Conservation (phyloP, 2,113 vertebrate genomes). For the Leucoraja erinaceus region DNA sequence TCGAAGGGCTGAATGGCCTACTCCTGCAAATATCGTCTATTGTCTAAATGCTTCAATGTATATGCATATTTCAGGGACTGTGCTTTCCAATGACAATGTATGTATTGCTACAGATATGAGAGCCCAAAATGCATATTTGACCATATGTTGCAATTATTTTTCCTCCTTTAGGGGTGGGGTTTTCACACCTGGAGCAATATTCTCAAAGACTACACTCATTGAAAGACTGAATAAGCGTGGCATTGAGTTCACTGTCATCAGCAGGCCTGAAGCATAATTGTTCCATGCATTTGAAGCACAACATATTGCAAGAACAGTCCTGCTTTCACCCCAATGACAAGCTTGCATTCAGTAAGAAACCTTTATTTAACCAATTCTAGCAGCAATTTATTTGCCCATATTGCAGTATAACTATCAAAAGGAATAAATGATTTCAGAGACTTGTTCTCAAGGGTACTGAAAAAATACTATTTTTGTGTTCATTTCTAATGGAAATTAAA, state of each 20-base stretch:
- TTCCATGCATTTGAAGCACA: not conserved
- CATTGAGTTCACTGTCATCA: slow-evolving; percentile 79
- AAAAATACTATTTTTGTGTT: slow-evolving; percentile 1
- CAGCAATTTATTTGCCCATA: not conserved
- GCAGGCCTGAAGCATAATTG: slow-evolving; percentile 54
- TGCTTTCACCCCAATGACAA: not conserved
- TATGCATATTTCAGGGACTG: not conserved
- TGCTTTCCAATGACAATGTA: not conserved
- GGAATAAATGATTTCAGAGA: not conserved
- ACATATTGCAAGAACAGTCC: not conserved
- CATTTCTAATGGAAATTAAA: slow-evolving; percentile 10
- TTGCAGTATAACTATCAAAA: not conserved
- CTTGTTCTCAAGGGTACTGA: not conserved
- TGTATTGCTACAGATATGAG: not conserved
- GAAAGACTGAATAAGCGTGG: slow-evolving; percentile 79
- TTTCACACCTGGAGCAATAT: slow-evolving; percentile 81
- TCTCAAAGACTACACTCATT: slow-evolving; percentile 78
- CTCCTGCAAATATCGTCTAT: too few relatives aligned
- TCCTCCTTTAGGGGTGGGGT: slow-evolving; percentile 75
- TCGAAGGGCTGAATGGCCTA: too few relatives aligned
- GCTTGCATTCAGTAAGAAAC: not conserved
- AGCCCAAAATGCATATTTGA: not conserved
- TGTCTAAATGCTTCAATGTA: not conserved
- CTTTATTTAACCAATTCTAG: slow-evolving; percentile 3
- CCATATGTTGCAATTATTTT: not conserved